Evolutionary conservation across 2,113 vertebrate genomes (phyloP), one percentile per base, ranked within the genome.

Genomic region (Halichoeres trimaculatus): DNA sequence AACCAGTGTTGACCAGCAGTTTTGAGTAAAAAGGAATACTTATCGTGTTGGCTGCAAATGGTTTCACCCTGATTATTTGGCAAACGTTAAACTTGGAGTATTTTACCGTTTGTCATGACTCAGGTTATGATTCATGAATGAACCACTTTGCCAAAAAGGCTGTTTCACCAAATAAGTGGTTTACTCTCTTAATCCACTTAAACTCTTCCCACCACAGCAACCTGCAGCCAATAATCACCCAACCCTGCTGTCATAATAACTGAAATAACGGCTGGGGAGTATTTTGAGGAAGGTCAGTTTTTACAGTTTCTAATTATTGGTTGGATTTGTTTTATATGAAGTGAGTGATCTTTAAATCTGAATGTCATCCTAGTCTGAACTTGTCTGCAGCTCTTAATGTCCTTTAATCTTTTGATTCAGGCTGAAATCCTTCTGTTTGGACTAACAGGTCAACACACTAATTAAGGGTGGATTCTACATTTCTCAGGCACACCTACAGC

Each of bases 401-500:
- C 11, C 38, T 26, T 4, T 36, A 2, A 14, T 11, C 17, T 55
- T 57, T 40, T 20, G 17, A 56, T 48, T 23, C 16, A 8, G 47
- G 17, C 9, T 57, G 17, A 67, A 43, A 53, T 40, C 38, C 12
- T 10, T 10, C 9, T 11, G 10, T 1, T 4, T 22, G 22, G 23
- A 23, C 10, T 10, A 30, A 13, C 40, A 50, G 66, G n/a, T 41
- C 48, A 60, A 22, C 19, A 16, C 10, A 17, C 19, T 34, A 35
- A 1, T 68, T 59, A 41, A 41, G 2, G 16, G 38, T 54, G 77
- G 50, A 55, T 62, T 50, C 24, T 16, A 65, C 34, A 55, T 71
- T 58, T 58, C 43, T 74, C 23, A n/a, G 69, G 35, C 85, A 76
- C 82, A 76, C 87, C 80, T 57, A 35, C 19, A 16, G 47, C 8